A percentile compares a stretch with the other conserved stretches of the same genome.
Conservation (phyloP, 2,797 vertebrate species). For the Merluccius polli region DNA sequence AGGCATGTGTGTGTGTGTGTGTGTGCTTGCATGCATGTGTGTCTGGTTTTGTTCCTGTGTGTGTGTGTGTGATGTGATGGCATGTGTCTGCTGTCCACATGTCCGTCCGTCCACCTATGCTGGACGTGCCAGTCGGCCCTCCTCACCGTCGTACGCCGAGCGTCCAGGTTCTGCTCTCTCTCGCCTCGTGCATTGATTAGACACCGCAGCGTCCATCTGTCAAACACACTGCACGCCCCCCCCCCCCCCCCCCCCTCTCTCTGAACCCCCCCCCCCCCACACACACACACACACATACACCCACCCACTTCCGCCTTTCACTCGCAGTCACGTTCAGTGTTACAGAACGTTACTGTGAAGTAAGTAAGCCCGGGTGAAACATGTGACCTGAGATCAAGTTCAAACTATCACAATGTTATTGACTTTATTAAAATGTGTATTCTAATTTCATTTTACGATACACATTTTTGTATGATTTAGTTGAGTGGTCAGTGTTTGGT, state of each 20-base stretch:
- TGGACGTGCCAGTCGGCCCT: not conserved
- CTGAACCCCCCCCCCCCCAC: conserved; percentile 17
- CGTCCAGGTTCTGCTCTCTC: not conserved
- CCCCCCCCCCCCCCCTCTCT: conserved; percentile 24
- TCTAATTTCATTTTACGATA: too few relatives aligned
- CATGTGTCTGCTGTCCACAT: not conserved
- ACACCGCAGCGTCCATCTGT: conserved; percentile 70
- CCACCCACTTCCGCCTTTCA: conserved; percentile 1
- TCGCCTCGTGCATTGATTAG: conserved; percentile 61
- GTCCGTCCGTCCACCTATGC: not conserved
- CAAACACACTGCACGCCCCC: conserved; percentile 55
- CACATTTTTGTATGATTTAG: too few relatives aligned
- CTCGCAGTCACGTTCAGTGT: conserved; percentile 13
- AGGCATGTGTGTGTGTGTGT: not conserved
- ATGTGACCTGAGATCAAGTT: too few relatives aligned
- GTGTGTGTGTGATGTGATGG: conserved; percentile 40
- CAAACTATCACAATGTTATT: too few relatives aligned
- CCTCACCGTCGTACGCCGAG: too few relatives aligned
- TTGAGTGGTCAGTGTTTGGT: too few relatives aligned
- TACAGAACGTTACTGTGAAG: too few relatives aligned
- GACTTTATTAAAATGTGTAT: too few relatives aligned
- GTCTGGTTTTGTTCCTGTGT: not conserved
- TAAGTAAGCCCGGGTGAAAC: not conserved
- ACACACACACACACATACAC: not conserved
- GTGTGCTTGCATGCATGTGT: not conserved